Conservation (phyloP, 37 sponge, comb jelly and placozoan species). For the Crambe crambe region DNA sequence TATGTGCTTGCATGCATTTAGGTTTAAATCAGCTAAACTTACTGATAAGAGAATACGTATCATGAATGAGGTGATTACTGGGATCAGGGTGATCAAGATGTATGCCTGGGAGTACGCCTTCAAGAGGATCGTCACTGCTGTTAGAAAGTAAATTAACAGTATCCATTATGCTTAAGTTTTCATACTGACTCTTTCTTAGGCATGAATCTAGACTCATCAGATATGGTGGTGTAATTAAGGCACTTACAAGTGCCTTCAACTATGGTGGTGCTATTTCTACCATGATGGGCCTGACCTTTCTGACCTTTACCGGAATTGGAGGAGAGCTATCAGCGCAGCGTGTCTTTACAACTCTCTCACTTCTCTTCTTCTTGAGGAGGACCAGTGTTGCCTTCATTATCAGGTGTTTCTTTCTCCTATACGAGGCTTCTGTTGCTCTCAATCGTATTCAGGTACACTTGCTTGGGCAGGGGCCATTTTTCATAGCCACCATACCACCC, state of each 20-base stretch:
- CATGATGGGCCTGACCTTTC: slow-evolving; percentile 47
- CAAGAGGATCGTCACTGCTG: slow-evolving; percentile 11
- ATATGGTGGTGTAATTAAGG: slow-evolving; percentile 7
- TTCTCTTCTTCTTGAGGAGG: slow-evolving; percentile 11
- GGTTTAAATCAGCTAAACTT: slow-evolving; percentile 61
- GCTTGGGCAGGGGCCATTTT: too few relatives aligned
- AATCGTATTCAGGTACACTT: slow-evolving; percentile 65
- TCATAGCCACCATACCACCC: too few relatives aligned
- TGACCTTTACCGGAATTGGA: slow-evolving; percentile 15
- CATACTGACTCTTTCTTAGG: slow-evolving; percentile 38
- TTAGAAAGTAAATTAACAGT: slow-evolving; percentile 9
- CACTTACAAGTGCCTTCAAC: neutral
- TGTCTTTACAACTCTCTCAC: slow-evolving; percentile 52
- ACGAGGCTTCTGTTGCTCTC: slow-evolving; percentile 60
- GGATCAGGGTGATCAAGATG: slow-evolving; percentile 91
- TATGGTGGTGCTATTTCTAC: slow-evolving; percentile 5
- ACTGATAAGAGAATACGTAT: slow-evolving; percentile 75
- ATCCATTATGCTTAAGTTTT: too few relatives aligned
- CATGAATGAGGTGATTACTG: slow-evolving; percentile 87
- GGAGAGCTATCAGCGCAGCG: slow-evolving; percentile 40
- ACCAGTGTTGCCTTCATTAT: slow-evolving; percentile 30
- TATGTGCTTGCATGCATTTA: neutral
- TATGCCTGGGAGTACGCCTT: slow-evolving; percentile 92
- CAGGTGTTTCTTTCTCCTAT: slow-evolving; percentile 9
- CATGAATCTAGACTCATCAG: slow-evolving; percentile 22